Base-by-base conservation (phyloP, 2,113 vertebrate species). In the Sciurus niger region DNA sequence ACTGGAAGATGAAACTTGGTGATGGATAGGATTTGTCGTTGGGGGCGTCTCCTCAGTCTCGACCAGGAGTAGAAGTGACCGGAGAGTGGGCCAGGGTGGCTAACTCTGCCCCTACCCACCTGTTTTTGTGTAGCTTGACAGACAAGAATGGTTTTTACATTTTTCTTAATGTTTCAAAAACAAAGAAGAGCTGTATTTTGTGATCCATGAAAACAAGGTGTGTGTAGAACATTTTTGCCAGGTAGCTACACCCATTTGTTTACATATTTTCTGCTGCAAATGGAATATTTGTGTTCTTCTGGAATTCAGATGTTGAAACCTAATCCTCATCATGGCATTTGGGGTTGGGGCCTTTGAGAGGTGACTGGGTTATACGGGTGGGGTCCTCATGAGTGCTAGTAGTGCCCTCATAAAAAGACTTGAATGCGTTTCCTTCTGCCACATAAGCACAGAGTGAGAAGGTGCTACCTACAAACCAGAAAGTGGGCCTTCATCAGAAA, bases 131-230 rank as follows among this genome's bases (percentile, higher is more conserved):
- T 40, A 40, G 48, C 17, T n/a, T 6, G 5, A 77, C 37, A 70
- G 16, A n/a, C 77, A 58, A 73, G 48, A 68, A 92, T 28, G 28
- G 4, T 2, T 34, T 87, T 63, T 40, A 77, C 3, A 58, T 60
- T 37, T 77, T 70, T 78, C 79, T 94, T 70, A 89, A 84, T 70
- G 4, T 63, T 80, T 67, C 79, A 34, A 86, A 74, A 89, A 48
- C 18, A 76, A 84, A 89, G n/a, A 77, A 83, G 8, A 70, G 30
- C 25, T 4, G 28, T n/a, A 78, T 17, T 84, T 92, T n/a, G 32
- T 76, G 80, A 37, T 3, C 25, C 51, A 58, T 18, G 6, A 91
- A 84, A 83, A 55, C 25, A 16, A 90, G 37, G 1, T 85, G 40
- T 53, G 13, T 60, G 8, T 58, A 34, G 84, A 48, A 37, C 25